These are phyloP conservation scores for Pomatostomus ruficeps DNA, from an alignment of 2,113 vertebrate species.

Conservation along the genomic window DNA sequence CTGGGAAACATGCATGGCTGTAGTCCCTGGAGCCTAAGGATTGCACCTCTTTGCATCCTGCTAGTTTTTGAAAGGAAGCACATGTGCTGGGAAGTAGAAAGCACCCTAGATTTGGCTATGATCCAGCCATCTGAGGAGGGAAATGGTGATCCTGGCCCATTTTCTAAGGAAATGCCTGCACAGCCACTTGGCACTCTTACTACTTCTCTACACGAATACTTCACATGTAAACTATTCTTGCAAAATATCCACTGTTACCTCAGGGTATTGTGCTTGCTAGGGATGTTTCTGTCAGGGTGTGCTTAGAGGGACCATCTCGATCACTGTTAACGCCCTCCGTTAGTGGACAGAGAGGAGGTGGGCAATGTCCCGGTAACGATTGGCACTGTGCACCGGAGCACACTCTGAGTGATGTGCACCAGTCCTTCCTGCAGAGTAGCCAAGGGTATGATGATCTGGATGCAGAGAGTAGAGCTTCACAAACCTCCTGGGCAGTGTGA, in stretches of 20 bases:
- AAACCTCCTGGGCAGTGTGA: background rate
- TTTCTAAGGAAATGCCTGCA: background rate
- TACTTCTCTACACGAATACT: fast-evolving
- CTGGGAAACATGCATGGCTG: background rate
- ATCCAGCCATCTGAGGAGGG: background rate
- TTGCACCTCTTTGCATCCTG: background rate
- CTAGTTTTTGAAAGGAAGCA: background rate
- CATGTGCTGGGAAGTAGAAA: background rate
- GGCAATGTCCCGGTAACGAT: background rate
- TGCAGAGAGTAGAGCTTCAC: background rate
- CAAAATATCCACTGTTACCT: background rate
- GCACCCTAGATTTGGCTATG: background rate
- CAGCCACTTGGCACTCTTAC: background rate
- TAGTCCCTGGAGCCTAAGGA: background rate
- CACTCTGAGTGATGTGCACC: background rate
- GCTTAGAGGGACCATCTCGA: background rate
- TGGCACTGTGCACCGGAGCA: background rate
- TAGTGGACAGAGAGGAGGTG: background rate
- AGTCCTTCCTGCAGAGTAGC: background rate
- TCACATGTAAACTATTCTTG: background rate
- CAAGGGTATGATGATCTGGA: background rate
- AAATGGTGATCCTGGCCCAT: background rate
- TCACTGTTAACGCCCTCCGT: background rate
- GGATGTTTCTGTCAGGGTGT: background rate
- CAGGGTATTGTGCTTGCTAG: background rate